A percentile compares a stretch with the other conserved stretches of the same genome.
Evolutionary conservation across 2,888 invertebrate species (phyloP).

Genomic region (Rotaria socialis): DNA sequence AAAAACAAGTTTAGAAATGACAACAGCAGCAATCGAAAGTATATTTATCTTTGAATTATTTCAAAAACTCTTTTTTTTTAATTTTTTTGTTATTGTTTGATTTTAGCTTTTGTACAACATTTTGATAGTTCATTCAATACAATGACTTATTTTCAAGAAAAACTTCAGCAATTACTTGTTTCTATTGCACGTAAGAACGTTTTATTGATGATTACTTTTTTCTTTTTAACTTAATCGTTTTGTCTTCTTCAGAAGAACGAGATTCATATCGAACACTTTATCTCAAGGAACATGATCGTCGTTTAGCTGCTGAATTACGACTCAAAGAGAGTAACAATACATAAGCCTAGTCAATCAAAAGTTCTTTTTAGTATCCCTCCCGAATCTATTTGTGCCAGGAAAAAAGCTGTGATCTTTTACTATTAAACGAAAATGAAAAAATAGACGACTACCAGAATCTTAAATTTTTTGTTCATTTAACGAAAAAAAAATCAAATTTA

Average conservation of each 20-base stretch:
- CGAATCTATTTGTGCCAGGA: not conserved
- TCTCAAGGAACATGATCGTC: slow-evolving; percentile 33
- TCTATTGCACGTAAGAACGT: slow-evolving; percentile 3
- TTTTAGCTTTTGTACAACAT: slow-evolving; percentile 31
- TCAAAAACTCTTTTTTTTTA: not conserved
- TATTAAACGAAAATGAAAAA: not conserved
- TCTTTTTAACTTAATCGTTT: not conserved
- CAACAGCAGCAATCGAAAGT: slow-evolving; percentile 13
- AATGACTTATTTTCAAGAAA: slow-evolving; percentile 37
- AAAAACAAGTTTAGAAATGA: not conserved
- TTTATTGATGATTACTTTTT: not conserved
- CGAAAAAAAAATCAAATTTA: not conserved
- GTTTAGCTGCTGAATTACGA: not conserved
- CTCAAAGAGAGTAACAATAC: slow-evolving; percentile 18
- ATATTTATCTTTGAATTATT: not conserved
- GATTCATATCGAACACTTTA: not conserved
- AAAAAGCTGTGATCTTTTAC: slow-evolving; percentile 15
- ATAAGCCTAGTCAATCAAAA: slow-evolving; percentile 5
- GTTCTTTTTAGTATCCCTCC: not conserved
- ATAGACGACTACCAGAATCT: not conserved
- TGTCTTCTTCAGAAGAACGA: not conserved
- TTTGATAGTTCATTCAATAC: slow-evolving; percentile 14
- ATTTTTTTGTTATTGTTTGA: too few species aligned
- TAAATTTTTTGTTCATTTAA: not conserved
- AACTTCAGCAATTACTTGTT: not conserved